Base-by-base conservation (phyloP, 2,113 vertebrate genomes). In the Talpa occidentalis region DNA sequence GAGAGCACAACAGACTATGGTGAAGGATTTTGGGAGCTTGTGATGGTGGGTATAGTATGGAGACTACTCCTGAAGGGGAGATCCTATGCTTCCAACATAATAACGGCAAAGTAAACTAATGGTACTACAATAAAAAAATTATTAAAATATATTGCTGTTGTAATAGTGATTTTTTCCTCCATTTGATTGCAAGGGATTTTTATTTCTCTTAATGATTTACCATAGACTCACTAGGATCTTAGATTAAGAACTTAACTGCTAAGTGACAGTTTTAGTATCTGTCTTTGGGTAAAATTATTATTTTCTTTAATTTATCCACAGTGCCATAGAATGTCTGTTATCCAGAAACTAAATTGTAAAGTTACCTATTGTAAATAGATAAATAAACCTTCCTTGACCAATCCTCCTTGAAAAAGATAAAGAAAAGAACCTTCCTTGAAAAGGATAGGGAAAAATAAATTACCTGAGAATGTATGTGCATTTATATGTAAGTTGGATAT, bases 231-330 rank as follows among this genome's bases (percentile, higher is more conserved):
- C 24, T 11, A 66, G 81, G 72, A 74, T 91, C 52, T 93, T 17
- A 17, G 72, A 81, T 91, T 88, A 88, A 95, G 42, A 94, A 91
- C 76, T 64, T 59, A 52, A 52, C 67, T 52, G 11, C 35, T 72
- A 47, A 28, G 22, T 85, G 17, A 64, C 49, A 49, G 49, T 67
- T 73, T 54, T 3, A 49, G 11, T 90, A 35, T 59, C 35, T 93
- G 47, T 88, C 73, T 94, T n/a, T 81, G 64, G 47, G 28, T 59
- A 16, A 85, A 59, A 44, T 86, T 44, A 22, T 90, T 73, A 22
- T 90, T 73, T 66, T 22, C 40, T 80, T 10, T 62, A 49, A 62
- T 78, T 74, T 91, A 80, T 83, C 88, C 21, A 84, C 11, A 79
- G 8, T 91, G 81, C 64, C 62, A 4, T 74, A 64, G 64, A 19